Base-by-base conservation (phyloP, 37 sponge, comb jelly and placozoan genomes). In the Crambe crambe region DNA sequence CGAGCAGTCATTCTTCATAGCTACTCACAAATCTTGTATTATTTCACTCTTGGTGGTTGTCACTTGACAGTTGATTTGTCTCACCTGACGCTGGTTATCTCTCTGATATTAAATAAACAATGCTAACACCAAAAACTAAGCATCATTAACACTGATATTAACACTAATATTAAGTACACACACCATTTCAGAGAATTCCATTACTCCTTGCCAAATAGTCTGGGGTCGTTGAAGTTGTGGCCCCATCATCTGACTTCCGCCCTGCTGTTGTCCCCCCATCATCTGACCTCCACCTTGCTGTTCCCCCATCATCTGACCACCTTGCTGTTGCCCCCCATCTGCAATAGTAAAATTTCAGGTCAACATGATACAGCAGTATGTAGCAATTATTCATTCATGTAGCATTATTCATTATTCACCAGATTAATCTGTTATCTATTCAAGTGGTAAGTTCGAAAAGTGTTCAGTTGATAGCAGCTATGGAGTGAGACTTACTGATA, bases 141-240 rank as follows among this genome's bases (percentile, higher is more conserved):
- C 25, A 30, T 4, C 6, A 8, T 62, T 5, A 20, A 62, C 63
- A 27, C 4, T 18, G 15, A 20, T 4, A 62, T 20, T 18, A 27
- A 18, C 32, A 68, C 39, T 68, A 68, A 68, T 36, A 9, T 5
- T 9, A 35, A 25, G 63, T 62, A 5, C 10, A 74, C 78, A 25
- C 51, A 79, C 79, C 56, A 79, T 37, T 68, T 79, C 79, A 35
- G 79, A 5, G 34, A 79, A 38, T 32, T 79, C 79, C 79, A 79
- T 79, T 12, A 68, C 2, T 17, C 79, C 79, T 26, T 44, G 36
- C 79, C 79, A 79, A 2, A 79, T 68, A 27, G 57, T 47, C 0
- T 54, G 29, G 3, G 79, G 68, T 36, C 76, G 2, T 2, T 3
- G 37, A 8, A 3, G 72, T 29, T 42, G 72, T 34, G 27, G 57